Evolutionary conservation across 2,797 vertebrate genomes (phyloP).

Genomic region (Hyperoplus lanceolatus): DNA sequence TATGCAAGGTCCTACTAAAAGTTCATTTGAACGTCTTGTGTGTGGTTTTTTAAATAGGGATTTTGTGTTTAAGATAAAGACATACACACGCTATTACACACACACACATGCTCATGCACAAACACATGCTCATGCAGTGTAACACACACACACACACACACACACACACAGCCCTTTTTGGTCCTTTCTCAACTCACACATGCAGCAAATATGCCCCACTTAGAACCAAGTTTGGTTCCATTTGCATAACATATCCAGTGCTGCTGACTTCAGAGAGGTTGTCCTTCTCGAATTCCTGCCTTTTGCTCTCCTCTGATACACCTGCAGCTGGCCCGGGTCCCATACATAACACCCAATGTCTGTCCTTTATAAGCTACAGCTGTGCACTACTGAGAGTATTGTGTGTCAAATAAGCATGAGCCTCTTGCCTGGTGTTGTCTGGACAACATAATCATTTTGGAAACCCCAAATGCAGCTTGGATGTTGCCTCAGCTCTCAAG

Average conservation of each 20-base stretch:
- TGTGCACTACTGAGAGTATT: slow-evolving; percentile 76
- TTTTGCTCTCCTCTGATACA: slow-evolving; percentile 60
- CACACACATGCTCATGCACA: too few relatives aligned
- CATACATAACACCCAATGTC: slow-evolving; percentile 82
- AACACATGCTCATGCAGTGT: too few relatives aligned
- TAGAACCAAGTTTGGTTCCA: slow-evolving; percentile 42
- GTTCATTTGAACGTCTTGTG: background rate
- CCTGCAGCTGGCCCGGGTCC: slow-evolving; percentile 79
- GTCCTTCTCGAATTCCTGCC: slow-evolving; percentile 66
- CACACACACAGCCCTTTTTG: background rate
- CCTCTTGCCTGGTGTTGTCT: slow-evolving; percentile 41
- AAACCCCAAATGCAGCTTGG: slow-evolving; percentile 43
- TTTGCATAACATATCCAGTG: slow-evolving; percentile 60
- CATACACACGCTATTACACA: too few relatives aligned
- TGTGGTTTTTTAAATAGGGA: background rate
- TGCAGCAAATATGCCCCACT: slow-evolving; percentile 7
- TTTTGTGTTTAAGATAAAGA: background rate
- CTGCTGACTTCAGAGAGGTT: slow-evolving; percentile 72
- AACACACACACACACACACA: background rate
- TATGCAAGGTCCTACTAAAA: background rate
- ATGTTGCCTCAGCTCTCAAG: slow-evolving; percentile 49
- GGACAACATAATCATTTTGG: slow-evolving; percentile 68
- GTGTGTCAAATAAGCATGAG: slow-evolving; percentile 77
- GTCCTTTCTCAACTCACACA: slow-evolving; percentile 2
- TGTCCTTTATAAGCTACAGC: slow-evolving; percentile 79